phyloP scores from a whole-genome alignment of 2,888 invertebrate genomes.

The Hirtodrosophila histrioides region DNA sequence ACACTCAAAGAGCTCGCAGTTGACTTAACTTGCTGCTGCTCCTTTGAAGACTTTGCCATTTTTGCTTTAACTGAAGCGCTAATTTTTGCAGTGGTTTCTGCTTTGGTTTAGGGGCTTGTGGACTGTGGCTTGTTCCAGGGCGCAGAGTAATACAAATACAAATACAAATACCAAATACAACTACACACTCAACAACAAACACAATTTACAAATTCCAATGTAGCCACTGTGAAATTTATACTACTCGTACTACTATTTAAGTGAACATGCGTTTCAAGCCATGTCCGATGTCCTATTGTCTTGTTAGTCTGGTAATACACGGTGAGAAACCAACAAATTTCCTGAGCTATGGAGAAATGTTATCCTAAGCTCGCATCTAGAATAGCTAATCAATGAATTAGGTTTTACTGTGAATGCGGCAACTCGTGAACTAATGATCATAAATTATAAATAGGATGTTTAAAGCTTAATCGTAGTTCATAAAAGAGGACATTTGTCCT shows the following conservation, averaged over 20 bases:
- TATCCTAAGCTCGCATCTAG: too few relatives aligned
- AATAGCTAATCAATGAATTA: too few relatives aligned
- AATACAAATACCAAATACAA: background rate
- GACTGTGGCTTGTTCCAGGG: background rate
- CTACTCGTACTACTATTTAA: background rate
- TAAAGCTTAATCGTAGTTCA: too few relatives aligned
- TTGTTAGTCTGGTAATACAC: background rate
- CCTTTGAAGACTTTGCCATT: background rate
- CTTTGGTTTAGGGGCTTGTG: background rate
- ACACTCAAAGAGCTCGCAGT: background rate
- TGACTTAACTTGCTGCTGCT: conserved; percentile 5
- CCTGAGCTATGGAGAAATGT: too few relatives aligned
- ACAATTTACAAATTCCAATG: background rate
- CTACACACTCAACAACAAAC: background rate
- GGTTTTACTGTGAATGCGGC: too few relatives aligned
- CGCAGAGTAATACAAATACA: background rate
- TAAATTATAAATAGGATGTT: too few relatives aligned
- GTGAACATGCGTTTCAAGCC: background rate
- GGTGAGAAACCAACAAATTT: too few relatives aligned
- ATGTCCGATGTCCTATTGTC: background rate
- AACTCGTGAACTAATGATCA: too few relatives aligned
- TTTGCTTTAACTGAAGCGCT: background rate
- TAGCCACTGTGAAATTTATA: conserved; percentile 2
- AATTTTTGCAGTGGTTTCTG: conserved; percentile 3
- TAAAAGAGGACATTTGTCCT: too few relatives aligned